A percentile compares a stretch with the other conserved stretches of the same genome.
Conservation (phyloP, 2,113 vertebrate species). For the Terrapene triunguis region DNA sequence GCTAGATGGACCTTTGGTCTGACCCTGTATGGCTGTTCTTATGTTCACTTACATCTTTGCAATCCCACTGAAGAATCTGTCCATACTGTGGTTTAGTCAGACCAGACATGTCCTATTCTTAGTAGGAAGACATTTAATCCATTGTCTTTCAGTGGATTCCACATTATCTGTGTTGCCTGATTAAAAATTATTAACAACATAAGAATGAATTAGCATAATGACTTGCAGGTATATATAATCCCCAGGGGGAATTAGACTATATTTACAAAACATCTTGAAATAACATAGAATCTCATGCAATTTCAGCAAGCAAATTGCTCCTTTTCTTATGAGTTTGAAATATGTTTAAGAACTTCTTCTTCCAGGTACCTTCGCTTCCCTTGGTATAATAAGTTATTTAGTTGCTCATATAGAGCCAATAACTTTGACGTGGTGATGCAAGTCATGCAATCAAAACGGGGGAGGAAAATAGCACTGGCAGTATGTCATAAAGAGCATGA, state of each 20-base stretch:
- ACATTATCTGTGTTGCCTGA: neutral
- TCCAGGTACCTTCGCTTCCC: rapidly evolving
- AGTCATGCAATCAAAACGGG: neutral
- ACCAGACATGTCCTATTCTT: neutral
- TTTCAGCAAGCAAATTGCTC: neutral
- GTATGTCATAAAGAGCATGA: rapidly evolving
- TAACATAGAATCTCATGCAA: neutral
- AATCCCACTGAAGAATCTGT: neutral
- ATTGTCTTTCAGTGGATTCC: neutral
- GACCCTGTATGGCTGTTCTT: no score
- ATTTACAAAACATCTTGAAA: neutral
- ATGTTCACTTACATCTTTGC: neutral
- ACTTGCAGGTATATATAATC: rapidly evolving
- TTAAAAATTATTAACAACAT: neutral
- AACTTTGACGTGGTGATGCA: rapidly evolving
- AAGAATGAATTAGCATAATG: neutral
- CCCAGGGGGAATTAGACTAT: rapidly evolving
- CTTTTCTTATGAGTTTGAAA: neutral
- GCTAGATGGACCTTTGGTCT: no score
- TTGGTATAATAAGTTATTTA: rapidly evolving
- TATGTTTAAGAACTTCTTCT: rapidly evolving
- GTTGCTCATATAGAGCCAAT: rapidly evolving
- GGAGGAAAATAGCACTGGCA: neutral
- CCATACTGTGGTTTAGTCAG: neutral
- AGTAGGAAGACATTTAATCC: neutral